Percentiles rank a stretch among this genome's conserved stretches.
Evolutionary conservation across 1,140 invertebrate species (phyloP).

Genomic region (Sarcophaga peregrina): DNA sequence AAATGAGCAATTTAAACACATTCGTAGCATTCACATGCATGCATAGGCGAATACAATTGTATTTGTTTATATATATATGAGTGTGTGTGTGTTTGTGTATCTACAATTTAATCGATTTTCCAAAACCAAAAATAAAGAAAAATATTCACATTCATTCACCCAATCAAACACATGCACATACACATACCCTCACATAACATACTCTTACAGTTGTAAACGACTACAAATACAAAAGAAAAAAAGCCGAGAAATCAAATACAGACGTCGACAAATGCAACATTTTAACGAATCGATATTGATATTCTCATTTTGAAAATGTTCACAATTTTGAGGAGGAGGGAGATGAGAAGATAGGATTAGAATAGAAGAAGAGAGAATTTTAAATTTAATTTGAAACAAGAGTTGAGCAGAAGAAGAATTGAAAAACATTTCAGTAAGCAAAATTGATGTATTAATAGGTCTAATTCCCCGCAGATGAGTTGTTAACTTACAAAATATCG

Average conservation of each 20-base stretch:
- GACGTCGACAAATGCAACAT: neutral
- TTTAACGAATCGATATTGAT: neutral
- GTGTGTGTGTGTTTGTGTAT: neutral
- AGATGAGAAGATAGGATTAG: no score
- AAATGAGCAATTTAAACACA: neutral
- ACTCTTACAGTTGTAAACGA: neutral
- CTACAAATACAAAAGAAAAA: neutral
- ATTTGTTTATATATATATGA: neutral
- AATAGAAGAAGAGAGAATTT: no score
- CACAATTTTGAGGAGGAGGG: no score
- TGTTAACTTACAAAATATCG: no score
- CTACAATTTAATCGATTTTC: slow-evolving; percentile 36
- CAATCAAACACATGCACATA: neutral
- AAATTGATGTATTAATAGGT: no score
- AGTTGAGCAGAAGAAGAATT: no score
- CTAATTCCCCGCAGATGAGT: no score
- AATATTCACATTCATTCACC: slow-evolving; percentile 17
- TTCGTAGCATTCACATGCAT: neutral
- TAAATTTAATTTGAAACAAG: no score
- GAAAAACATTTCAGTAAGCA: no score
- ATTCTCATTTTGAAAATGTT: no score
- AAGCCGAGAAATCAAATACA: slow-evolving; percentile 8
- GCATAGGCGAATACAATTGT: neutral
- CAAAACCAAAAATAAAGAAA: neutral
- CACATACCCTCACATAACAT: neutral